These are phyloP conservation scores for Dryomyza anilis DNA, from an alignment of 2,888 invertebrate genomes.

Conservation along the genomic window DNA sequence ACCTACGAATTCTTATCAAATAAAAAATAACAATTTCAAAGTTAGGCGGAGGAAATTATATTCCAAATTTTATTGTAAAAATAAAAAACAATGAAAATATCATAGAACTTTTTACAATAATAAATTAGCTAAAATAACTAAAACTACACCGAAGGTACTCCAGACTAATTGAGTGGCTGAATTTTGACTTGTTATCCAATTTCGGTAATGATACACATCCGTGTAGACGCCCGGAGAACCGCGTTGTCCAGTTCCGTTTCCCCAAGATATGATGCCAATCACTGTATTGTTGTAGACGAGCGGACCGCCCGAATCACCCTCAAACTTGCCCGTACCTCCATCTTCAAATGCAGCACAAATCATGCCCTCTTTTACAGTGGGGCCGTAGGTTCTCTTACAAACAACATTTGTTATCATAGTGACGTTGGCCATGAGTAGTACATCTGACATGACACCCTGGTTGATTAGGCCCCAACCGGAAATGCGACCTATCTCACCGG, in stretches of 20 bases:
- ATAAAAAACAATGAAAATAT: too few species aligned
- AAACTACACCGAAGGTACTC: not conserved
- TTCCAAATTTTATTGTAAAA: too few species aligned
- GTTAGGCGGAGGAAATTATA: too few species aligned
- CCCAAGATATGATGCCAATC: constrained; percentile 56
- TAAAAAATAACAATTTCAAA: too few species aligned
- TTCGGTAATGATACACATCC: constrained; percentile 50
- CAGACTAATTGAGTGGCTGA: too few species aligned
- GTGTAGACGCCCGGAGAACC: constrained; percentile 49
- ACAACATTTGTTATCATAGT: constrained; percentile 41
- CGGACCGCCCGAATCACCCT: constrained; percentile 56
- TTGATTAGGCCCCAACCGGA: too few species aligned
- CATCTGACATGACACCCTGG: constrained; percentile 40
- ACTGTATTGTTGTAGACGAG: constrained; percentile 48
- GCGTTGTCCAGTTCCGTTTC: constrained; percentile 49
- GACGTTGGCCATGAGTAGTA: constrained; percentile 49
- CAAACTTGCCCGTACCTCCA: constrained; percentile 55
- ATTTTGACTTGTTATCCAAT: constrained; percentile 53
- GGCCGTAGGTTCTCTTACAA: constrained; percentile 43
- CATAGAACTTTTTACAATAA: too few species aligned
- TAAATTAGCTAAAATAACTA: not conserved
- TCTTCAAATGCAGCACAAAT: constrained; percentile 51
- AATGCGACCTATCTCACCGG: too few species aligned
- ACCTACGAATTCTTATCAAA: too few species aligned
- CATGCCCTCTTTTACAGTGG: constrained; percentile 47